phyloP scores from a whole-genome alignment of 2,113 vertebrate species.

The Isurus oxyrinchus region DNA sequence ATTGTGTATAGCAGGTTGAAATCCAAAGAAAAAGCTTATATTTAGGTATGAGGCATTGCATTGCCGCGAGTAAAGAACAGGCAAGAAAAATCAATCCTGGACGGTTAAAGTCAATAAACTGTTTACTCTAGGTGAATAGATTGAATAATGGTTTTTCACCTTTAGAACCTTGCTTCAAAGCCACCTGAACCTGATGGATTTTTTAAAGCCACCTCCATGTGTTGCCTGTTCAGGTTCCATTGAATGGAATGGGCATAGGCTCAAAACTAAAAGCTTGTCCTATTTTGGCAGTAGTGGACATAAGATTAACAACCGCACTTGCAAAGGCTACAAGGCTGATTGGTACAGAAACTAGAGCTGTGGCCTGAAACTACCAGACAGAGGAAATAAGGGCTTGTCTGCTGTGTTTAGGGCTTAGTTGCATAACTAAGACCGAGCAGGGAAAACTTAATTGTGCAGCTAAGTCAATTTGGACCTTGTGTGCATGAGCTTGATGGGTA shows the following conservation, averaged over 20 bases:
- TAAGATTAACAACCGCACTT: background rate
- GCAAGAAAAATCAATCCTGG: constrained; percentile 20
- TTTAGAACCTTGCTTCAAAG: background rate
- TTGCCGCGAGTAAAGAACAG: background rate
- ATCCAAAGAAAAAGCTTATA: background rate
- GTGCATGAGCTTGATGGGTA: background rate
- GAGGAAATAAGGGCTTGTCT: background rate
- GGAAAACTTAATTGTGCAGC: background rate
- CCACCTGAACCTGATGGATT: background rate
- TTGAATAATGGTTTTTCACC: background rate
- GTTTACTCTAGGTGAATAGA: background rate
- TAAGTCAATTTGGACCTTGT: background rate
- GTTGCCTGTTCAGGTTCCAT: background rate
- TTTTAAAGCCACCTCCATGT: background rate
- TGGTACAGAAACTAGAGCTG: background rate
- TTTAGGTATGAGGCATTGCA: background rate
- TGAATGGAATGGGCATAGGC: background rate
- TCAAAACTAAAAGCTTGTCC: background rate
- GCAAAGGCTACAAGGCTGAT: background rate
- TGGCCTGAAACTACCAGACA: background rate
- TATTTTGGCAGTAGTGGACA: background rate
- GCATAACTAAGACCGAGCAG: background rate
- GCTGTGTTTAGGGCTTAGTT: background rate
- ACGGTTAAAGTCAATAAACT: background rate
- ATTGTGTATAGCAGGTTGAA: constrained; percentile 4